Percentiles rank a stretch among this genome's conserved stretches.
phyloP scores from a whole-genome alignment of 2,113 vertebrate genomes.

The Dunckerocampus dactyliophorus region DNA sequence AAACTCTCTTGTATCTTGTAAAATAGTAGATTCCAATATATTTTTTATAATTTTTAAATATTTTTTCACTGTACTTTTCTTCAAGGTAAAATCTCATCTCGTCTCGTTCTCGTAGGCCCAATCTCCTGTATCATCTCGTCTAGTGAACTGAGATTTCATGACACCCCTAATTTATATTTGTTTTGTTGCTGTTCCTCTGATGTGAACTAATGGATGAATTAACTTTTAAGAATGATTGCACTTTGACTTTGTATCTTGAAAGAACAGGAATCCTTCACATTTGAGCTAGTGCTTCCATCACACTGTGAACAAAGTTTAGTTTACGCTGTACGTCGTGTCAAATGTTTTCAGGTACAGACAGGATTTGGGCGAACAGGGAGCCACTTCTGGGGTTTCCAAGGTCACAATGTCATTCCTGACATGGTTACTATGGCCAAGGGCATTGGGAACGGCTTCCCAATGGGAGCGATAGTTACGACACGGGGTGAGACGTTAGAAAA shows the following conservation, averaged over 20 bases:
- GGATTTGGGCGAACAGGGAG: constrained; percentile 88
- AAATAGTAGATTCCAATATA: no score
- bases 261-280: not conserved
- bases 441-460: constrained; percentile 95
- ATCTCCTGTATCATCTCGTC: no score
- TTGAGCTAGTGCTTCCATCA: no score
- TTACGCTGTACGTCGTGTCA: not conserved
- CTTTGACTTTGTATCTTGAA: not conserved
- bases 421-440: constrained; percentile 94
- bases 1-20: no score
- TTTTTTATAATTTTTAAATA: no score
- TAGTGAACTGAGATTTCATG: no score
- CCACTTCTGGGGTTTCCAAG: constrained; percentile 94
- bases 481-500: constrained; percentile 70
- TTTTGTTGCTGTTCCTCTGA: not conserved
- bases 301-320: no score
- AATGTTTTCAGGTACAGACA: constrained; percentile 83
- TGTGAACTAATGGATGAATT: not conserved
- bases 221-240: not conserved
- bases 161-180: no score
- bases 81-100: no score
- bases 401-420: constrained; percentile 84
- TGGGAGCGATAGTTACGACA: constrained; percentile 90
- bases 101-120: no score
- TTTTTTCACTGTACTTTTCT: no score